Evolutionary conservation across 2,113 vertebrate species (phyloP), one percentile per base, ranked within the genome.

Genomic region (Spea multiplicata): DNA sequence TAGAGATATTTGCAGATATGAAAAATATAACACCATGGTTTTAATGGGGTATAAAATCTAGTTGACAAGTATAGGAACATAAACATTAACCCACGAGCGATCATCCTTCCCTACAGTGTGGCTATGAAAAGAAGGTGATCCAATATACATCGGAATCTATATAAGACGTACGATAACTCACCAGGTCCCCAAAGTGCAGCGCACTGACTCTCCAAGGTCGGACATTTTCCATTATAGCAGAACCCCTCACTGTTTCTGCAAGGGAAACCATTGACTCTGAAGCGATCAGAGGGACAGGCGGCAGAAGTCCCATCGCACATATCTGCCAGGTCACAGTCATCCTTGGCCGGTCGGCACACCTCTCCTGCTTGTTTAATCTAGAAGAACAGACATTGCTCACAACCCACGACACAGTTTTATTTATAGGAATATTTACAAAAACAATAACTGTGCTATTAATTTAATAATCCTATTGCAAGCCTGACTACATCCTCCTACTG

Each of bases 271-370:
- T 98, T 98, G 13, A 94, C 84, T 0, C 82, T 83, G 75, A 95
- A 97, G 4, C 93, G 86, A 4, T 99, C 93, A 0, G 72, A 66
- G 0, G 95, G 93, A 79, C 97, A 99, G 0, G 17, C 0, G 0
- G 16, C 45, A 0, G 90, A 88, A 8, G 57, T 80, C 9, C 97
- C 97, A 0, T 93, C 90, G 74, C 97, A 99, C 88, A 92, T 90
- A 89, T 99, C 97, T 0, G 93, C 78, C 80, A 99, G 83, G 76
- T 99, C 97, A 0, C 97, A 99, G 0, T 95, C 96, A 0, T 95
- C 75, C 14, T 84, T 83, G 10, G 81, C 87, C 0, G 66, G 2
- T 4, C 96, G 86, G 82, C 97, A 99, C 70, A 94, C 74, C 0
- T 0, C 71, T 48, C 92, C 84, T 0, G 86, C 2, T 8, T 86